Evolutionary conservation across 2,888 invertebrate species (phyloP), one percentile per base, ranked within the genome.

Genomic region (Deilephila porcellus): DNA sequence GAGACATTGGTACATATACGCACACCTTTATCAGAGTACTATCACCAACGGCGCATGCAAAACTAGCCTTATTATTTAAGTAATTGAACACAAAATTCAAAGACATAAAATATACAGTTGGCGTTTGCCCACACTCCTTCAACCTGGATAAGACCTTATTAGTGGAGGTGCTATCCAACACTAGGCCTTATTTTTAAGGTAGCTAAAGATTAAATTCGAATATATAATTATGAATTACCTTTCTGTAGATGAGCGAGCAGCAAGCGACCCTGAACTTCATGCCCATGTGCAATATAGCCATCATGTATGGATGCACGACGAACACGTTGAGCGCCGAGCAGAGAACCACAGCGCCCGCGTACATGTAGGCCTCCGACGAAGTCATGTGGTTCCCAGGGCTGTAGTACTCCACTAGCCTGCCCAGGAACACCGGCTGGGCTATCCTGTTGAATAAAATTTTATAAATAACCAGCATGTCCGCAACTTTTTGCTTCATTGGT

Each of bases 271-370:
- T 93, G 85, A 98, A 95, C 89, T 97, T 96, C 97, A 98, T 97
- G 67, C 98, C 98, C 90, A 97, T 95, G 82, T 97, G 97, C 73
- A 97, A 95, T 20, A 97, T 96, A 25, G 96, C 97, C 95, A 98
- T 96, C 96, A 98, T 98, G 86, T 97, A 98, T 0, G 98, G 98
- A 91, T 99, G 99, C 78, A 97, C 96, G n/a, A 97, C 93, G 80
- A 98, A 93, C 34, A 98, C 96, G 83, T 97, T 97, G 70, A 97
- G 85, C 0, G 97, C 96, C 0, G 98, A 97, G 83, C 97, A 97
- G 25, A 97, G 81, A 19, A 97, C 96, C 52, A 98, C 96, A 4
- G 96, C 96, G 0, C 93, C 95, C 0, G 98, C 97, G 87, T 97
- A 98, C 71, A 97, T 88, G 86, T 97, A 98, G 0, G 98, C 98